Evolutionary conservation across 2,888 invertebrate genomes (phyloP).

Genomic region (Plagodis pulveraria): DNA sequence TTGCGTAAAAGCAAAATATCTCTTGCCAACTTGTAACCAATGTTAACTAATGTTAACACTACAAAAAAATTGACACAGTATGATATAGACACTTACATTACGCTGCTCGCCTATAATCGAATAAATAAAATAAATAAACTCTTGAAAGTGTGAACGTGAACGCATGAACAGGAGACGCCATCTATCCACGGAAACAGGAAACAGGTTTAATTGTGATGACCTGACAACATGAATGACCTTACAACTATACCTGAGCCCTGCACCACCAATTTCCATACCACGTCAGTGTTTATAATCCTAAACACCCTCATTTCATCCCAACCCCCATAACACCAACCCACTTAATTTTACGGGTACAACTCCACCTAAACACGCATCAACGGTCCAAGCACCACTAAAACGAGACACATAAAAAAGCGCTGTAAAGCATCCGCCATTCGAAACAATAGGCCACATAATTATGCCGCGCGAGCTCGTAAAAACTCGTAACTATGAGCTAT

Average conservation of each 20-base stretch:
- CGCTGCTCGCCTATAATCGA: too few relatives aligned
- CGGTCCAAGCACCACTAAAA: slow-evolving; percentile 41
- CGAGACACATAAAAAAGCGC: slow-evolving; percentile 48
- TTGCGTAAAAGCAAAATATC: too few relatives aligned
- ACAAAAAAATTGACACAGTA: too few relatives aligned
- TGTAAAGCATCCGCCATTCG: slow-evolving; percentile 44
- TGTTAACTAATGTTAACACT: too few relatives aligned
- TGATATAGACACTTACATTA: too few relatives aligned
- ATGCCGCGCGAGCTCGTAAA: slow-evolving; percentile 63
- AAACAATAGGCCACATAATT: slow-evolving; percentile 71
- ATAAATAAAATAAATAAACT: too few relatives aligned
- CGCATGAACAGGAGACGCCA: too few relatives aligned
- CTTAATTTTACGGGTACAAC: slow-evolving; percentile 36
- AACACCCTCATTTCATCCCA: slow-evolving; percentile 6
- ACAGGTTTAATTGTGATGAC: too few relatives aligned
- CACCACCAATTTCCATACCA: neutral
- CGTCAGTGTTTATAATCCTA: slow-evolving; percentile 2
- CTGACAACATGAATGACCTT: too few relatives aligned
- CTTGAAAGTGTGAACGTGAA: too few relatives aligned
- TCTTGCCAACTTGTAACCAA: too few relatives aligned
- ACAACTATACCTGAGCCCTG: neutral
- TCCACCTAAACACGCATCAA: slow-evolving; percentile 34
- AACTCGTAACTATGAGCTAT: slow-evolving; percentile 53
- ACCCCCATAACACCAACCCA: slow-evolving; percentile 23
- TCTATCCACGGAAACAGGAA: too few relatives aligned